Base-by-base conservation (phyloP, 2,888 invertebrate genomes). In the Rhynchonema sp. region DNA sequence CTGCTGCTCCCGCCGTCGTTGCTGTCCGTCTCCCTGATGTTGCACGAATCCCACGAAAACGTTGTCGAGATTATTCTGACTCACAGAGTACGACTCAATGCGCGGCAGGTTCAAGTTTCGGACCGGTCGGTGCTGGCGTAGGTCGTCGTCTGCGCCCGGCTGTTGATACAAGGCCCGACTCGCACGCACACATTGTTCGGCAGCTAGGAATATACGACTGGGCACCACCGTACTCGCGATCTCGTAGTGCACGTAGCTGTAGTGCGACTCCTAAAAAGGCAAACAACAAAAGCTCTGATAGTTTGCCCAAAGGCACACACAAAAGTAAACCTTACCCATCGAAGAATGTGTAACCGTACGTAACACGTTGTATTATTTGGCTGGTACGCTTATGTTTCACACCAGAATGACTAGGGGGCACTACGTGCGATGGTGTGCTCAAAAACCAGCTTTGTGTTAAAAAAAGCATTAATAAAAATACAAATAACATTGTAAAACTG, bases 21-120 rank as follows among this genome's bases (percentile, higher is more conserved):
- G 9, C 38, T 38, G 17, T 9, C 49, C 54, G 55, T 61, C 61
- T 20, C 61, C 62, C 38, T 62, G 62, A 54, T 60, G 59, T 25
- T 60, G 46, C 23, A 60, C 62, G 56, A 62, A 62, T 3, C 55
- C 54, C 30, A 62, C 62, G 56, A 62, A 62, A n/a, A 62, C 62
- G 29, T 60, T 62, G 55, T 62, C 62, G 3, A 62, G 58, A 13
- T 30, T 62, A 55, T 62, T 62, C 58, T 62, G 62, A 22, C 56
- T 55, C 27, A 62, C 26, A n/a, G 60, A 60, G 57, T 60, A 62
- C 46, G 57, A 57, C 60, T 62, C 60, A 22, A 62, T 26, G 6
- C 55, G 13, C 27, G 28, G 28, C 54, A 27, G 27, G 38, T 13
- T 17, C 38, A 38, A 6, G 38, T 38, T 17, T 13, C 6, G 9